Evolutionary conservation across 2,113 vertebrate genomes (phyloP).

Genomic region (Sebastes schlegelii): DNA sequence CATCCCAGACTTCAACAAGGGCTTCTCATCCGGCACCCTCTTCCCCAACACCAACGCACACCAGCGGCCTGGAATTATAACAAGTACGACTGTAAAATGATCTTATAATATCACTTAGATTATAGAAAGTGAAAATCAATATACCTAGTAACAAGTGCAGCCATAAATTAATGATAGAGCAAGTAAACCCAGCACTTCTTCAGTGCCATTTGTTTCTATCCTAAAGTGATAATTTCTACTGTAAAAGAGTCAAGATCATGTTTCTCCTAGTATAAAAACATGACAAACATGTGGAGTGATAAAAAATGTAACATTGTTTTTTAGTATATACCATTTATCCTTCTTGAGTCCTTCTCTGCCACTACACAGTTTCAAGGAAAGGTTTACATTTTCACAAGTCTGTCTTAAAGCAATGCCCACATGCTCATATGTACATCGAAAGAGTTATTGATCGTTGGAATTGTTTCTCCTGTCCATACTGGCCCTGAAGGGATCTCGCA

Average conservation of each 20-base stretch:
- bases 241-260: neutral
- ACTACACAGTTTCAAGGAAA: neutral
- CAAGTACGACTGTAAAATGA: slow-evolving; percentile 70
- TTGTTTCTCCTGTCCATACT: neutral
- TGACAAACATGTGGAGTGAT: neutral
- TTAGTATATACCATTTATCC: neutral
- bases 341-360: neutral
- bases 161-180: neutral
- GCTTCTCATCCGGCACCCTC: slow-evolving; percentile 61
- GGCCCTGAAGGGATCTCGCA: neutral
- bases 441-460: neutral
- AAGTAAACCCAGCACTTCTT: neutral
- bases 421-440: no score
- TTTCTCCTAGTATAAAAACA: neutral
- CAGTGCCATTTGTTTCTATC: neutral
- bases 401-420: neutral
- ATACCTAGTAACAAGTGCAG: neutral
- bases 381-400: neutral
- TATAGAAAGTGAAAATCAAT: neutral
- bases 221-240: neutral
- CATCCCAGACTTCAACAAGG: slow-evolving; percentile 73
- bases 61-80: slow-evolving; percentile 73
- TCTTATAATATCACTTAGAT: neutral
- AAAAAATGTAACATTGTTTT: neutral
- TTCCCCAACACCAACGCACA: slow-evolving; percentile 70